Evolutionary conservation across 2,888 invertebrate species (phyloP).

Genomic region (Alloplasta piceator): DNA sequence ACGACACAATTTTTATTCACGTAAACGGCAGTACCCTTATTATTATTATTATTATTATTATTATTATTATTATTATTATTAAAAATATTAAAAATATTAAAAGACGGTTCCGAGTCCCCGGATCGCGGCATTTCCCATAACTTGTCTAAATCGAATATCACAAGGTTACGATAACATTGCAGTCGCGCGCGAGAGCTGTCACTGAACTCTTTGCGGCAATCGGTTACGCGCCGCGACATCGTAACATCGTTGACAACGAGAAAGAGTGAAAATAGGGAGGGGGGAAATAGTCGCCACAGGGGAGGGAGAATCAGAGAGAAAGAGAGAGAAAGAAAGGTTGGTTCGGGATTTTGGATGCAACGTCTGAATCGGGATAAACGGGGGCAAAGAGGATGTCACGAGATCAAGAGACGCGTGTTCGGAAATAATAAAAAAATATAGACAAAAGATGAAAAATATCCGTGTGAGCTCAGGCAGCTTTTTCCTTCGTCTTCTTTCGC

Average conservation of each 20-base stretch:
- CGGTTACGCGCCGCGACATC: conserved; percentile 66
- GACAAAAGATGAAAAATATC: no score
- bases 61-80: conserved; percentile 20
- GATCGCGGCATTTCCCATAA: conserved; percentile 55
- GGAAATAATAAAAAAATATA: no score
- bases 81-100: conserved; percentile 3
- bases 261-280: conserved; percentile 12
- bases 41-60: conserved; percentile 9
- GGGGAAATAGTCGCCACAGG: not conserved
- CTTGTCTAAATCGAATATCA: conserved; percentile 9
- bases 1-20: not conserved
- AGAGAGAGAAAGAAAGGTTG: no score
- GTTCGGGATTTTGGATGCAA: no score
- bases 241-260: conserved; percentile 66
- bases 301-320: not conserved
- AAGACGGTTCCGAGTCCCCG: not conserved
- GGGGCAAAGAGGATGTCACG: not conserved
- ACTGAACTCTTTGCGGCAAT: conserved; percentile 62
- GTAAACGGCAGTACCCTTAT: conserved; percentile 9
- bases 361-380: not conserved
- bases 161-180: conserved; percentile 7
- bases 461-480: no score
- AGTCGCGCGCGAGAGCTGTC: conserved; percentile 41
- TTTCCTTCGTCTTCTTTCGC: no score
- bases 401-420: no score